Evolutionary conservation across 2,113 vertebrate species (phyloP).

Genomic region (Dolichotis patagonum): DNA sequence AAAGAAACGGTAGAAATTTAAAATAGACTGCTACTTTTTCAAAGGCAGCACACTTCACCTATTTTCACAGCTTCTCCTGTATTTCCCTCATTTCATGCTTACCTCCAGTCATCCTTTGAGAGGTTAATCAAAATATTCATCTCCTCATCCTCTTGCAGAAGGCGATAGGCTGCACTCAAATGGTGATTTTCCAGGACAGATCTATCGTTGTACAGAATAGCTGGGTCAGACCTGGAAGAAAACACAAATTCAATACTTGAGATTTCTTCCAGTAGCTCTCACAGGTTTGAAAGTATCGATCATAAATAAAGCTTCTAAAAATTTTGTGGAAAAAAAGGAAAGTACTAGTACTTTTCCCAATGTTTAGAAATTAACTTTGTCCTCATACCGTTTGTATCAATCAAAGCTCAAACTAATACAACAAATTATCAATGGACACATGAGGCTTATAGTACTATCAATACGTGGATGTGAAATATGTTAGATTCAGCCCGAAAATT

Average conservation of each 20-base stretch:
- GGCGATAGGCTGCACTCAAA: conserved; percentile 94
- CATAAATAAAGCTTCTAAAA: not conserved
- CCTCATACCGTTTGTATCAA: not conserved
- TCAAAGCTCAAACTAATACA: not conserved
- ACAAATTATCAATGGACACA: not conserved
- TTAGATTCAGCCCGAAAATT: not conserved
- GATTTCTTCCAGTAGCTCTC: not conserved
- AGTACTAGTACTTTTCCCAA: not conserved
- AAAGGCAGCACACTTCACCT: not conserved
- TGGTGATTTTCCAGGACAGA: conserved; percentile 97
- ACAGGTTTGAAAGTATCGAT: not conserved
- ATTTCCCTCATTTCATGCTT: conserved; percentile 67
- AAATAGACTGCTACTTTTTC: not conserved
- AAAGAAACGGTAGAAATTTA: not conserved
- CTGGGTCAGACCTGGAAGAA: conserved; percentile 92
- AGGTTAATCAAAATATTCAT: conserved; percentile 96
- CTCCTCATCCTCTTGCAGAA: conserved; percentile 95
- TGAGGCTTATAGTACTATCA: not conserved
- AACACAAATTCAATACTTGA: not conserved
- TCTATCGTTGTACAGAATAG: conserved; percentile 96
- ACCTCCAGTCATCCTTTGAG: conserved; percentile 99
- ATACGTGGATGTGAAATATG: not conserved
- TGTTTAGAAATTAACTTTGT: not conserved
- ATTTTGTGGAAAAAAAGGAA: not conserved
- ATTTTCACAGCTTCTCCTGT: not conserved